Conservation (phyloP, 2,113 vertebrate genomes). For the Colossoma macropomum region DNA sequence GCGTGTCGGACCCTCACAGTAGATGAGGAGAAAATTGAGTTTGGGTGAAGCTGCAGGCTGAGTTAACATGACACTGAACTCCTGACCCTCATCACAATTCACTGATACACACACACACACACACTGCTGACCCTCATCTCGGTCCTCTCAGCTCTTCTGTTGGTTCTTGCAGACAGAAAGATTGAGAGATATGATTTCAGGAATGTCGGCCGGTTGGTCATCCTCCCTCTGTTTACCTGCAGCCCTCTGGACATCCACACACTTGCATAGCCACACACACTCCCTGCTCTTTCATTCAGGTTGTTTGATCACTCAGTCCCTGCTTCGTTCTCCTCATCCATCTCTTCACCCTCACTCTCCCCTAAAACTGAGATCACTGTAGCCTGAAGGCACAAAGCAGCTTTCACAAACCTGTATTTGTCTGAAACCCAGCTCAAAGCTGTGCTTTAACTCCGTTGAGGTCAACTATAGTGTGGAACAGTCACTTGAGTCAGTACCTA, state of each 20-base stretch:
- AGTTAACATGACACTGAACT: conserved; percentile 8
- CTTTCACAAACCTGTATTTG: too few relatives aligned
- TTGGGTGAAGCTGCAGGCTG: not conserved
- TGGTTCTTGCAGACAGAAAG: not conserved
- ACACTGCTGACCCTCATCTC: not conserved
- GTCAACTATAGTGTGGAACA: not conserved
- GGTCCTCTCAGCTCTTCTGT: too few relatives aligned
- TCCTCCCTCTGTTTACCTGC: conserved; percentile 43
- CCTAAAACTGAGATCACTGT: not conserved
- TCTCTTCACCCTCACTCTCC: not conserved
- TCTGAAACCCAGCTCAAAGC: too few relatives aligned
- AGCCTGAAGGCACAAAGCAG: not conserved
- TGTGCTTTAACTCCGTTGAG: not conserved
- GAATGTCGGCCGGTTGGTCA: not conserved
- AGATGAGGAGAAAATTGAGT: not conserved
- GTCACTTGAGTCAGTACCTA: too few relatives aligned
- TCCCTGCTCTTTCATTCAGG: not conserved
- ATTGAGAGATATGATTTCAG: conserved; percentile 27
- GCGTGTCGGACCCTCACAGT: not conserved
- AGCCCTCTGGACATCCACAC: not conserved
- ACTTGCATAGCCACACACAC: conserved; percentile 3
- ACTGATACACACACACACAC: not conserved
- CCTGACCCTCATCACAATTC: not conserved
- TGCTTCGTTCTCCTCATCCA: not conserved
- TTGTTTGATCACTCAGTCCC: conserved; percentile 15